Evolutionary conservation across 2,888 invertebrate genomes (phyloP).

Genomic region (Antheraea assamensis): DNA sequence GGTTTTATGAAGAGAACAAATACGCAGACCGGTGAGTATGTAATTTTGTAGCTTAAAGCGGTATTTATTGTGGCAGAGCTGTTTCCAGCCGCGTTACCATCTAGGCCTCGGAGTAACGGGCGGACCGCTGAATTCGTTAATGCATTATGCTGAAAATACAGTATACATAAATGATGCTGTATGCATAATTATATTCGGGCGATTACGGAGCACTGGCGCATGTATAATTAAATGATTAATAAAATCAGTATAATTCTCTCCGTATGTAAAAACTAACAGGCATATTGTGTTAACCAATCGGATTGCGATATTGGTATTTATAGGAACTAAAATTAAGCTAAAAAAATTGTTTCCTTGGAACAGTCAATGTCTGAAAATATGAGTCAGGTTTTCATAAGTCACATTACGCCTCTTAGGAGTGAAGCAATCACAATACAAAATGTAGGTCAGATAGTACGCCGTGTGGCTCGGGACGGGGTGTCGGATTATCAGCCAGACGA

Average conservation of each 20-base stretch:
- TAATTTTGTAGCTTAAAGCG: slow-evolving; percentile 46
- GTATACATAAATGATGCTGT: neutral
- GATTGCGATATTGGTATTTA: neutral
- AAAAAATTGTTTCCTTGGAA: no score
- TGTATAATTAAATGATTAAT: neutral
- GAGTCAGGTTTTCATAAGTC: no score
- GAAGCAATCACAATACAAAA: no score
- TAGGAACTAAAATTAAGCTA: no score
- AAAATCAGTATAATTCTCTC: neutral
- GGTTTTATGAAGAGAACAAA: slow-evolving; percentile 45
- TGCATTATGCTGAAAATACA: slow-evolving; percentile 19
- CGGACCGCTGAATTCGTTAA: slow-evolving; percentile 48
- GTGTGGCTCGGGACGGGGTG: no score
- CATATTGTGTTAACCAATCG: neutral
- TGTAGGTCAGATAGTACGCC: no score
- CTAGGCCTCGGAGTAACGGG: slow-evolving; percentile 62
- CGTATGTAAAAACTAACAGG: neutral
- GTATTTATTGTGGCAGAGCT: slow-evolving; percentile 56
- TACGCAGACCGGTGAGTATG: slow-evolving; percentile 54
- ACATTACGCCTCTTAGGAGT: no score
- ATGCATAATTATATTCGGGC: neutral
- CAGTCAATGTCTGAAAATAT: no score
- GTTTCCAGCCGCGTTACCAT: slow-evolving; percentile 66
- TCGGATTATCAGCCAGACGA: no score
- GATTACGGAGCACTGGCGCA: neutral